phyloP scores from a whole-genome alignment of 1,140 invertebrate species.

The Macrobrachium rosenbergii region DNA sequence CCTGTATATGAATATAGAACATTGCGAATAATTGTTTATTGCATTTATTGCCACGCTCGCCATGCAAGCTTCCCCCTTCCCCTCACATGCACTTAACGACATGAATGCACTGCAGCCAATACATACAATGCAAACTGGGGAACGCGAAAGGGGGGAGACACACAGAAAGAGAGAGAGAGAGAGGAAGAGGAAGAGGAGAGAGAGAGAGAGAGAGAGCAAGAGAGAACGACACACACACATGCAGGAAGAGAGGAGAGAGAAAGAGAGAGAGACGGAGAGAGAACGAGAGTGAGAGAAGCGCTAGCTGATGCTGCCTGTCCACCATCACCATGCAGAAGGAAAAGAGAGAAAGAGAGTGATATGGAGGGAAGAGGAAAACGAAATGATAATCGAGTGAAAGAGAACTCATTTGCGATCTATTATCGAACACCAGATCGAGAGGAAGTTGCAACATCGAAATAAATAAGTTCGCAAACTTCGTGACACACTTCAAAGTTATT shows the following conservation, averaged over 20 bases:
- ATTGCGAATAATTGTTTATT: conserved; percentile 63
- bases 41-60: conserved; percentile 60
- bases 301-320: not conserved
- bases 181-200: not conserved
- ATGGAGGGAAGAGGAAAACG: not conserved
- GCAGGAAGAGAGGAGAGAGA: not conserved
- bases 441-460: too few relatives aligned
- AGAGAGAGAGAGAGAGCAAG: not conserved
- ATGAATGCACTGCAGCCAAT: conserved; percentile 63
- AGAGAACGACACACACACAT: too few relatives aligned
- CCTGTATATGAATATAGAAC: conserved; percentile 64
- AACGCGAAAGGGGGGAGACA: conserved; percentile 22
- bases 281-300: conserved; percentile 20
- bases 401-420: not conserved
- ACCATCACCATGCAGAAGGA: not conserved
- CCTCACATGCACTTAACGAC: conserved; percentile 63
- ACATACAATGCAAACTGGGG: conserved; percentile 62
- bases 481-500: too few relatives aligned
- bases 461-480: too few relatives aligned
- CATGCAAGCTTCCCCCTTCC: conserved; percentile 57
- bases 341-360: not conserved
- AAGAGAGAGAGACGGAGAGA: not conserved
- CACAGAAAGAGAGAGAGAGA: conserved; percentile 4
- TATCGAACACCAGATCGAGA: too few relatives aligned
- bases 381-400: not conserved